phyloP scores from a whole-genome alignment of 1,140 invertebrate species.

The Rhopalosiphum maidis region DNA sequence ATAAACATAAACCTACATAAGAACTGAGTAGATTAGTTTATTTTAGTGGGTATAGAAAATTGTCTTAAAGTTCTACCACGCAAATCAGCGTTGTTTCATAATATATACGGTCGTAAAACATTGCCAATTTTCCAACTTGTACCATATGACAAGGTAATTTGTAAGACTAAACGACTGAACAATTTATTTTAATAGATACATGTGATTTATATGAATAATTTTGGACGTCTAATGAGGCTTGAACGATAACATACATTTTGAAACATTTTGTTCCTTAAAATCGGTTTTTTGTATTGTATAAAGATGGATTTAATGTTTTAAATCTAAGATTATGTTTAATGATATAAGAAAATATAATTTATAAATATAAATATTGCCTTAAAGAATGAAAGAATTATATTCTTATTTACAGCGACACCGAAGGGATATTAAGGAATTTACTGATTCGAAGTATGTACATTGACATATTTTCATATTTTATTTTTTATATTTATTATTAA shows the following conservation, averaged over 20 bases:
- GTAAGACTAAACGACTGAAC: constrained; percentile 7
- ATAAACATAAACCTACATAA: not conserved
- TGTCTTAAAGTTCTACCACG: not conserved
- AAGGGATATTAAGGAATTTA: not conserved
- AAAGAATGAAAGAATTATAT: not conserved
- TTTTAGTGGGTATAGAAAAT: not conserved
- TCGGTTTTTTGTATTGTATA: not conserved
- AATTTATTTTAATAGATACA: constrained; percentile 19
- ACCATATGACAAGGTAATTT: constrained; percentile 5
- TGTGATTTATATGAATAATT: constrained; percentile 1
- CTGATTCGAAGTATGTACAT: not conserved
- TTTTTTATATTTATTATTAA: not conserved
- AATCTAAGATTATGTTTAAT: not conserved
- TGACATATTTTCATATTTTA: not conserved
- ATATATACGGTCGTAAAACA: constrained; percentile 15
- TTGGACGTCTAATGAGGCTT: not conserved
- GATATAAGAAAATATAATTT: not conserved
- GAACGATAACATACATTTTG: not conserved
- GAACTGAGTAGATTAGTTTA: not conserved
- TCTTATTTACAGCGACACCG: not conserved
- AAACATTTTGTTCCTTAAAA: not conserved
- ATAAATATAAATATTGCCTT: not conserved
- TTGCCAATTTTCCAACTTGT: constrained; percentile 10
- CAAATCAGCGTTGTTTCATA: not conserved
- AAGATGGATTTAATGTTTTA: not conserved